Conservation (phyloP, 1,140 invertebrate genomes). For the Rhysida immarginata region DNA sequence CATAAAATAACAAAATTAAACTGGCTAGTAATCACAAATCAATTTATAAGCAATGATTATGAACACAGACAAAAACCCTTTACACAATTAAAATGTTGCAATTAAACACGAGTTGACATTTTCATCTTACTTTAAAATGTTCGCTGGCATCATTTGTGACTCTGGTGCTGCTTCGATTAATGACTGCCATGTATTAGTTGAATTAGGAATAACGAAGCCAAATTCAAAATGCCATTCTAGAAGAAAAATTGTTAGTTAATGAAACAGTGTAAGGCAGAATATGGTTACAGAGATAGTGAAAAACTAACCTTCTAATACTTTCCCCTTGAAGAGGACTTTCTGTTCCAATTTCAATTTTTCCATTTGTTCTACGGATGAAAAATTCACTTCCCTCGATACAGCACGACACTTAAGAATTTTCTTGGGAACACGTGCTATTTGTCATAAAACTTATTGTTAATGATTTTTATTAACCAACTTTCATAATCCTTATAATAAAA, state of each 20-base stretch:
- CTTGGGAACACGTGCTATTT: conserved; percentile 75
- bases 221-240: conserved; percentile 98
- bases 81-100: no score
- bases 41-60: no score
- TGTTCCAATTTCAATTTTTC: conserved; percentile 95
- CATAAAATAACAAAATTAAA: no score
- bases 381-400: conserved; percentile 95
- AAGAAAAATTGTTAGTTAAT: neutral
- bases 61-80: no score
- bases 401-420: conserved; percentile 89
- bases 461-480: no score
- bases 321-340: conserved; percentile 59
- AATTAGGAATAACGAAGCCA: conserved; percentile 96
- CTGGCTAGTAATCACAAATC: no score
- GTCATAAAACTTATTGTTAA: neutral
- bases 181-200: conserved; percentile 98
- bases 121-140: conserved; percentile 73
- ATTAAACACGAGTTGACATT: no score
- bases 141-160: conserved; percentile 99
- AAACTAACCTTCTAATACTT: conserved; percentile 38
- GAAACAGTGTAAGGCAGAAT: no score
- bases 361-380: conserved; percentile 90
- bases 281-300: no score
- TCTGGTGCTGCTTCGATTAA: conserved; percentile 96
- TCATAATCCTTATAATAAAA: no score